Base-by-base conservation (phyloP, 2,797 vertebrate species). In the Cetoscarus ocellatus region DNA sequence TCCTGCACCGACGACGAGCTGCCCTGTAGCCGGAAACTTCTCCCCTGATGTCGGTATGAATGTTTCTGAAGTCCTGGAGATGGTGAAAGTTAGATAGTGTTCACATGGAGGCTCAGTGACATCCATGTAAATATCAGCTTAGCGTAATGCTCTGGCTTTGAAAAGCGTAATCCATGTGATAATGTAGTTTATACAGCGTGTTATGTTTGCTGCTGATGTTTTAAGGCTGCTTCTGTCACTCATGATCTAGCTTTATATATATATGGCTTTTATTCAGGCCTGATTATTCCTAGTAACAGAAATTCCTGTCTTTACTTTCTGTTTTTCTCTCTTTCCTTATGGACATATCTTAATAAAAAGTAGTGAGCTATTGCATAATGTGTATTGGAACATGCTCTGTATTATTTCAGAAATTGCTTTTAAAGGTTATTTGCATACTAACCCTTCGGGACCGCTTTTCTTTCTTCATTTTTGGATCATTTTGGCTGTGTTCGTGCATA, bases 41-140 rank as follows among this genome's bases (percentile, higher is more conserved):
- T 3, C 69, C 6, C 59, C 77, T 45, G 9, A 82, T 76, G 82
- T 77, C 62, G 90, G 90, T 91, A 91, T 51, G 90, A 84, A 61
- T 62, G 51, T 57, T 54, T 47, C 3, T 18, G 8, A 10, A 2
- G 52, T 12, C 10, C 4, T 15, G 19, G 1, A 12, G 42, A 12
- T 0, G 10, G 63, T 8, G 1, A n/a, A 45, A 55, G 51, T 69
- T 48, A 13, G 40, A 35, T 1, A 18, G 9, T 13, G 1, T 50
- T 68, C 42, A 27, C 49, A 57, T 36, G 47, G 39, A 8, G 12
- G 27, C 9, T 11, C 14, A 15, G 12, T 34, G 57, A 0, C 51
- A 27, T 18, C 43, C 60, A 14, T 39, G 27, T 66, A 18, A 6
- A 8, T 35, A 14, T 9, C 6, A 7, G 6, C 2, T 34, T 35